phyloP scores from a whole-genome alignment of 2,797 vertebrate species.

The Dermochelys coriacea region DNA sequence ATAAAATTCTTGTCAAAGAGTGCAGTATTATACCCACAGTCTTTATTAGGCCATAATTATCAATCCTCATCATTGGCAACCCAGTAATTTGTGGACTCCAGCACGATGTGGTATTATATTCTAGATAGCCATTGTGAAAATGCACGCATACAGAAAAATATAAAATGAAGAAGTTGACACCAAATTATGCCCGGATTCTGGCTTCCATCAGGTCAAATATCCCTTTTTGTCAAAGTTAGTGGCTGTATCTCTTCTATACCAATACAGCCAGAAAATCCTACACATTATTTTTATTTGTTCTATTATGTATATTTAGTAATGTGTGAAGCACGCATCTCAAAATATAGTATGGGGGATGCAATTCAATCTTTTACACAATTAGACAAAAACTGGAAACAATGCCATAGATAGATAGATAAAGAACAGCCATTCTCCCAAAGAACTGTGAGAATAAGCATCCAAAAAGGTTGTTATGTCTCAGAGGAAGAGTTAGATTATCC shows the following conservation, averaged over 20 bases:
- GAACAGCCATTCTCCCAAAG: background rate
- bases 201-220: background rate
- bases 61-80: background rate
- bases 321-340: background rate
- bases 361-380: background rate
- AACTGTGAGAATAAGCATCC: background rate
- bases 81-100: background rate
- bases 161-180: background rate
- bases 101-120: background rate
- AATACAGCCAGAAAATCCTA: background rate
- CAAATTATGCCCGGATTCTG: background rate
- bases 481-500: background rate
- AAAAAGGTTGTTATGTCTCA: background rate
- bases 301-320: background rate
- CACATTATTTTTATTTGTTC: background rate
- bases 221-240: background rate
- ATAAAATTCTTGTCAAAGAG: background rate
- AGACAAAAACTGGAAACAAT: background rate
- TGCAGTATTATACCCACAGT: background rate
- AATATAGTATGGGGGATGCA: background rate
- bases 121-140: background rate
- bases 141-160: background rate
- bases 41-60: background rate
- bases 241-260: background rate
- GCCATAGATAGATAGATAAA: background rate